Base-by-base conservation (phyloP, 2,888 invertebrate genomes). In the Drosophila phalerata region DNA sequence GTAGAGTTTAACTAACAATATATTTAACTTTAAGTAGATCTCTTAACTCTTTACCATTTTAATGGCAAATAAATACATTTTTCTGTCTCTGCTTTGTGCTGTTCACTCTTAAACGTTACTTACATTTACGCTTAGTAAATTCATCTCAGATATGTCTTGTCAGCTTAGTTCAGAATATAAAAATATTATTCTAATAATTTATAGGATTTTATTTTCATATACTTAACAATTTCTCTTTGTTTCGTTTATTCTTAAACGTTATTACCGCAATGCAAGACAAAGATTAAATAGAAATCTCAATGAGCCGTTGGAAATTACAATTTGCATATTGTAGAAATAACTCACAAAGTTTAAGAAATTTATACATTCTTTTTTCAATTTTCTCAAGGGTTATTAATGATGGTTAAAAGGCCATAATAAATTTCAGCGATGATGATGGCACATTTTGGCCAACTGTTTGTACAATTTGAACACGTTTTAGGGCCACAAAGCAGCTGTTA, bases 401-500 rank as follows among this genome's bases (percentile, higher is more conserved):
- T 37, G n/a, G 13, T 11, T 10, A 15, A 34, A 19, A 25, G 43
- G n/a, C 9, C 42, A 43, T 25, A 19, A 30, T 28, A 49, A 45
- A 51, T 45, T 45, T 43, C n/a, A 5, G 42, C 47, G 52, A 30
- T 28, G 17, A 53, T 47, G 64, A 25, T 53, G 69, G 19, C 48
- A 57, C 32, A 42, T 32, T 38, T 38, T 11, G 28, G 5, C 37
- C 17, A 45, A 62, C 19, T 37, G 62, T 34, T 72, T 77, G 48
- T 57, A 38, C 30, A 77, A 64, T 11, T 63, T 32, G 17, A 17
- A 57, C 77, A 68, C 68, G 73, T 73, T 57, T 61, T 47, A 28
- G 3, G 32, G 28, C 15, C 17, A 22, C 17, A 30, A 11, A 37
- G 37, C 68, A 73, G 73, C 58, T 76, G 77, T 60, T 58, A 60